Conservation (phyloP, 2,888 invertebrate genomes). For the Cheilosia impressa region DNA sequence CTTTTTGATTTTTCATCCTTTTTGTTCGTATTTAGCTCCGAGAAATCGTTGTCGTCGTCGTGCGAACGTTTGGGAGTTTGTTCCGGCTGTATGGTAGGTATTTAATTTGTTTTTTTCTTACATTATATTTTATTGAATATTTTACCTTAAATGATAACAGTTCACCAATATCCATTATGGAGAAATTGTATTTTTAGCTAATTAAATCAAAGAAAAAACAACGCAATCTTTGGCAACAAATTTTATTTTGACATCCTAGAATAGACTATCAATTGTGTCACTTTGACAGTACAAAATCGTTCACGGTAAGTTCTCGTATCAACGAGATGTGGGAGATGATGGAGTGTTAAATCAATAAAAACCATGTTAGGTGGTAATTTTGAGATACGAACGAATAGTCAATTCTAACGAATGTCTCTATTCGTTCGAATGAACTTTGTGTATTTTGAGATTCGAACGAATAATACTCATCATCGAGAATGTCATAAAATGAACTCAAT, state of each 20-base stretch:
- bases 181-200: background rate
- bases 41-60: conserved; percentile 86
- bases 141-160: conserved; percentile 86
- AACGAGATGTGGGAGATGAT: background rate
- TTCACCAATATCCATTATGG: conserved; percentile 86
- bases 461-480: no score
- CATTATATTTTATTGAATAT: background rate
- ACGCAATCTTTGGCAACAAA: conserved; percentile 7
- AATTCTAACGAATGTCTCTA: no score
- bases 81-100: conserved; percentile 86
- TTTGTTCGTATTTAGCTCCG: conserved; percentile 85
- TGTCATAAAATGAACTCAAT: no score
- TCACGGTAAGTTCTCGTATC: background rate
- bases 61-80: conserved; percentile 90
- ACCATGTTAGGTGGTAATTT: no score
- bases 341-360: no score
- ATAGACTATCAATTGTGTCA: conserved; percentile 16
- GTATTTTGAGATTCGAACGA: no score
- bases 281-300: background rate
- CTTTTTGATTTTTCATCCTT: conserved; percentile 86
- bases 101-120: background rate
- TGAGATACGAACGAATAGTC: no score
- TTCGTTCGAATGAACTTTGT: no score
- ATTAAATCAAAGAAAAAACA: background rate
- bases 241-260: conserved; percentile 20